Conservation (phyloP, 2,888 invertebrate genomes). For the Lithophane ornitopus region DNA sequence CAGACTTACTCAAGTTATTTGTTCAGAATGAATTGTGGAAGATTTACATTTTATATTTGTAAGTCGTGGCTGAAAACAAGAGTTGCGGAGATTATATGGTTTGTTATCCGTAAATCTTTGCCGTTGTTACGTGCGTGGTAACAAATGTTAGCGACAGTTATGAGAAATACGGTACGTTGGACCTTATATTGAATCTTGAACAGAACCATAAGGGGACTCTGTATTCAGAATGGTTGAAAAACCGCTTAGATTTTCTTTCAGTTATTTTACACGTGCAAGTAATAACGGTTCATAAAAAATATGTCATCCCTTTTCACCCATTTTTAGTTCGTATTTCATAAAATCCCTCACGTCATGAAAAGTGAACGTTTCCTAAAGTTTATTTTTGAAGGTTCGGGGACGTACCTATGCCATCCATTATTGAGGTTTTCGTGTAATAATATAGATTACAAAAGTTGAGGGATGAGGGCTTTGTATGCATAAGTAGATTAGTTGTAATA, state of each 20-base stretch:
- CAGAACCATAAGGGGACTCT: background rate
- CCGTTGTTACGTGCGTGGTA: background rate
- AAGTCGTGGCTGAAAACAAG: slow-evolving; percentile 23
- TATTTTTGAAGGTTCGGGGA: slow-evolving; percentile 49
- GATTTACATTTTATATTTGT: slow-evolving; percentile 35
- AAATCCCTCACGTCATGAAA: slow-evolving; percentile 60
- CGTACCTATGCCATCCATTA: slow-evolving; percentile 33
- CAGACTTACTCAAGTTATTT: slow-evolving; percentile 43
- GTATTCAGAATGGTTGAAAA: slow-evolving; percentile 5
- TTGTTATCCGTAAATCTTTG: slow-evolving; percentile 15
- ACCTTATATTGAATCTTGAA: background rate
- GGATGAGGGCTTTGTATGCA: slow-evolving; percentile 23
- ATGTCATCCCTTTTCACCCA: slow-evolving; percentile 57
- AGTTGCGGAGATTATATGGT: slow-evolving; percentile 6
- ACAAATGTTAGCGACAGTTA: background rate
- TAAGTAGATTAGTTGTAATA: slow-evolving; percentile 37
- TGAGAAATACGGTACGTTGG: background rate
- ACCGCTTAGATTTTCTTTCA: slow-evolving; percentile 17
- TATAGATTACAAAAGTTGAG: slow-evolving; percentile 41
- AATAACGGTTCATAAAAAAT: slow-evolving; percentile 54
- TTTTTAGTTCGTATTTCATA: slow-evolving; percentile 57
- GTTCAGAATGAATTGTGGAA: slow-evolving; percentile 44
- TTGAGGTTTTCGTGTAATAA: slow-evolving; percentile 41
- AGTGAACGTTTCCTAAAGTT: slow-evolving; percentile 43
- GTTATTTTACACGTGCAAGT: slow-evolving; percentile 37